phyloP scores from a whole-genome alignment of 2,888 invertebrate species.

The Nymphalis urticae region DNA sequence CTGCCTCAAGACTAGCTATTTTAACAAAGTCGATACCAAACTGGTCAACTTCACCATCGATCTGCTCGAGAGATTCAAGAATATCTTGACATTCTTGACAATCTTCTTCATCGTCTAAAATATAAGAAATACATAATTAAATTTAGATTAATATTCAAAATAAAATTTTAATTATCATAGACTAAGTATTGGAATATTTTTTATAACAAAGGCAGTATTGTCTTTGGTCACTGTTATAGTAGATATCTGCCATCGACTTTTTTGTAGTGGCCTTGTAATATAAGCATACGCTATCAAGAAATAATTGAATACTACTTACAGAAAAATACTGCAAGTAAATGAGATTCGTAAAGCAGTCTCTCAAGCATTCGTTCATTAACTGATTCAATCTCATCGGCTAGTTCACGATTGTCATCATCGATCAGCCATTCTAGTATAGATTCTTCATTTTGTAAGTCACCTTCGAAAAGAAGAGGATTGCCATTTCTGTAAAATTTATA shows the following conservation, averaged over 20 bases:
- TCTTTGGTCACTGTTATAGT: too few relatives aligned
- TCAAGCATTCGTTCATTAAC: constrained; percentile 95
- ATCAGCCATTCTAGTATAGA: constrained; percentile 95
- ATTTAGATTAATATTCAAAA: background rate
- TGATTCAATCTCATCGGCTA: constrained; percentile 96
- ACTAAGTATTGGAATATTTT: too few relatives aligned
- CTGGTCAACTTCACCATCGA: constrained; percentile 96
- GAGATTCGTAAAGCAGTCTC: constrained; percentile 91
- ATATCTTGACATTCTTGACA: constrained; percentile 96
- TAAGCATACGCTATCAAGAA: too few relatives aligned
- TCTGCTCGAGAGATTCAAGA: constrained; percentile 93
- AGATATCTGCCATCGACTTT: too few relatives aligned
- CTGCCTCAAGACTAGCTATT: constrained; percentile 90
- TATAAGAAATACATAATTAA: background rate
- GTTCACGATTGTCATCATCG: constrained; percentile 95
- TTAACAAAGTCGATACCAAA: constrained; percentile 97
- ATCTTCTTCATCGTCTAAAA: constrained; percentile 88
- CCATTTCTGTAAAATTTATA: constrained; percentile 85
- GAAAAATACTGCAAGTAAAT: constrained; percentile 94
- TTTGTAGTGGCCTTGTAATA: too few relatives aligned
- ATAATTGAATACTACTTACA: constrained; percentile 80
- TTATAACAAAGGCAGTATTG: too few relatives aligned
- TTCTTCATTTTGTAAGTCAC: constrained; percentile 95
- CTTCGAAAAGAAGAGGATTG: constrained; percentile 93
- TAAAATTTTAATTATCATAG: too few relatives aligned